These are phyloP conservation scores for Noctuana brunneofusca DNA, from an alignment of 2,888 invertebrate genomes.

Conservation along the genomic window DNA sequence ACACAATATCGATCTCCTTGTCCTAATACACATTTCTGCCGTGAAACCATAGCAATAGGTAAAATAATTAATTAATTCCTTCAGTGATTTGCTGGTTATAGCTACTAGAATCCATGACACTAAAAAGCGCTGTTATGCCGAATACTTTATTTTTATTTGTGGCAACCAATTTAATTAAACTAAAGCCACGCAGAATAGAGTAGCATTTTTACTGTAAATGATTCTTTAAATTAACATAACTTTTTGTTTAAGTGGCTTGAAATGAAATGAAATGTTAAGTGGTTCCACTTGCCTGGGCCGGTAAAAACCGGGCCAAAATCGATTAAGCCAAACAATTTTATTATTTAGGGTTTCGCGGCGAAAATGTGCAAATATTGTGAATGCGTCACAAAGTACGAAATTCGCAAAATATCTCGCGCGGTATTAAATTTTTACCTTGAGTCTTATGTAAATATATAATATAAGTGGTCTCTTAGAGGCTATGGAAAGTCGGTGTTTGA, in stretches of 20 bases:
- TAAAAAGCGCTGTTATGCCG: slow-evolving; percentile 53
- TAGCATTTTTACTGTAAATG: not conserved
- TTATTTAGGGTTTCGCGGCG: too few species aligned
- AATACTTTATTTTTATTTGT: slow-evolving; percentile 72
- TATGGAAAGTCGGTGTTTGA: slow-evolving; percentile 53
- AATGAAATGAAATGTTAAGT: too few species aligned
- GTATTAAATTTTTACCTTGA: not conserved
- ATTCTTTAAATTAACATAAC: too few species aligned
- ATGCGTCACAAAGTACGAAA: not conserved
- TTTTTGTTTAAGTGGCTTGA: too few species aligned
- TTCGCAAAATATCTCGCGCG: not conserved
- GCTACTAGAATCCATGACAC: slow-evolving; percentile 72
- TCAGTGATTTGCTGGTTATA: slow-evolving; percentile 46
- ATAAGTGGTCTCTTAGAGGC: slow-evolving; percentile 75
- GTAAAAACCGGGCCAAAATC: too few species aligned
- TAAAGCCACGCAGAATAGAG: not conserved
- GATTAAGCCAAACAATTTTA: too few species aligned
- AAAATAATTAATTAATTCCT: not conserved
- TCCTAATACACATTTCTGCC: not conserved
- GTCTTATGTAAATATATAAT: slow-evolving; percentile 47
- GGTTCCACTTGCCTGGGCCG: too few species aligned
- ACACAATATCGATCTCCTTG: not conserved
- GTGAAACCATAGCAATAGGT: not conserved
- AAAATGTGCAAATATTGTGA: too few species aligned
- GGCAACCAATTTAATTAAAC: slow-evolving; percentile 45